Evolutionary conservation across 2,888 invertebrate genomes (phyloP).

Genomic region (Sarcophaga variegata): DNA sequence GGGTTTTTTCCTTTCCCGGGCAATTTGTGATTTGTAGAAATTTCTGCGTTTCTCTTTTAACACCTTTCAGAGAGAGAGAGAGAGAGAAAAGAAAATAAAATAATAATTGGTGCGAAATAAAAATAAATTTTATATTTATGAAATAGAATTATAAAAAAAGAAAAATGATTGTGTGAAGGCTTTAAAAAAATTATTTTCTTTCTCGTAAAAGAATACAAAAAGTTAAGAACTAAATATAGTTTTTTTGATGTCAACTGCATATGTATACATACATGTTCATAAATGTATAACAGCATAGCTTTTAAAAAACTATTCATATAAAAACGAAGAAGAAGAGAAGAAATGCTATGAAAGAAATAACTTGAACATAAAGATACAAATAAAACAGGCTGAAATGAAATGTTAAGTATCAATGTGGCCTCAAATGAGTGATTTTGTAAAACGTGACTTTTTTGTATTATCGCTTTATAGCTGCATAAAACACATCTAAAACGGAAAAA

Average conservation of each 20-base stretch:
- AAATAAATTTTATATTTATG: too few species aligned
- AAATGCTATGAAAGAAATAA: not conserved
- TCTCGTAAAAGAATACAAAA: too few species aligned
- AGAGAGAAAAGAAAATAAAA: too few species aligned
- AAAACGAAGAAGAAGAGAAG: not conserved
- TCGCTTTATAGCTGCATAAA: slow-evolving; percentile 43
- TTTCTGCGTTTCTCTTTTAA: too few species aligned
- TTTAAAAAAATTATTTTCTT: too few species aligned
- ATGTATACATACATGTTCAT: not conserved
- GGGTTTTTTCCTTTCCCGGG: too few species aligned
- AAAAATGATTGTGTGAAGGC: too few species aligned
- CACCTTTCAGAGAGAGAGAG: too few species aligned
- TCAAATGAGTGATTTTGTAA: slow-evolving; percentile 71
- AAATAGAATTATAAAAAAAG: too few species aligned
- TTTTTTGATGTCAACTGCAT: not conserved
- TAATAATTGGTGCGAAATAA: too few species aligned
- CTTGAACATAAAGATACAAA: slow-evolving; percentile 27
- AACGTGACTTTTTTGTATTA: slow-evolving; percentile 71
- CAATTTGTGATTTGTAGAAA: too few species aligned
- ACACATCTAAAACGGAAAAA: slow-evolving; percentile 16
- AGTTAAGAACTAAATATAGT: not conserved
- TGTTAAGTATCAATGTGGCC: slow-evolving; percentile 71
- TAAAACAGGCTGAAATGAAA: slow-evolving; percentile 56
- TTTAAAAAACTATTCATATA: not conserved
- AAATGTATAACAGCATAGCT: not conserved